phyloP scores from a whole-genome alignment of 2,113 vertebrate species.

The Haemorhous mexicanus region DNA sequence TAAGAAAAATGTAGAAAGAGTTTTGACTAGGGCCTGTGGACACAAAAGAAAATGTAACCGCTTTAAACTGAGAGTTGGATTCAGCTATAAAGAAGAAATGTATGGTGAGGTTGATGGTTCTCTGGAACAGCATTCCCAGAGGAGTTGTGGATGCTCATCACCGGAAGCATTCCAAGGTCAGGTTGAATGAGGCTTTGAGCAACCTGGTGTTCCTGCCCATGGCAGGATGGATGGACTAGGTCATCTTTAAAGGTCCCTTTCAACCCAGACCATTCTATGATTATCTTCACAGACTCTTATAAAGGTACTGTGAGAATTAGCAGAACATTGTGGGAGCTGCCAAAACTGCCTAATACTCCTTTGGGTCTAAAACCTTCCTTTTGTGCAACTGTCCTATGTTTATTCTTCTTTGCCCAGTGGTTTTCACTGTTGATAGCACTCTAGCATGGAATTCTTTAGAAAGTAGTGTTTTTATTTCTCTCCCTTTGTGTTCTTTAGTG shows the following conservation, averaged over 20 bases:
- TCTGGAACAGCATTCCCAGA: not conserved
- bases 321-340: not conserved
- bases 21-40: not conserved
- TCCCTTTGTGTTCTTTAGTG: not conserved
- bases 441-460: not conserved
- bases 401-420: not conserved
- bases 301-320: not conserved
- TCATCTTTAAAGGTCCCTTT: not conserved
- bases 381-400: not conserved
- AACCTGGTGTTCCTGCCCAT: fast-evolving
- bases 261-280: not conserved
- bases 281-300: not conserved
- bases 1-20: not conserved
- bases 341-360: not conserved
- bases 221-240: not conserved
- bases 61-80: not conserved
- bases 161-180: not conserved
- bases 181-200: not conserved
- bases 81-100: not conserved
- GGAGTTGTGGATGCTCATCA: not conserved
- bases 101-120: not conserved
- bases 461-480: fast-evolving
- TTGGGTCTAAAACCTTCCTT: not conserved
- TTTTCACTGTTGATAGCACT: not conserved
- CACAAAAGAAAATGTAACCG: not conserved